Conservation (phyloP, 2,113 vertebrate species). For the Xiphophorus maculatus region DNA sequence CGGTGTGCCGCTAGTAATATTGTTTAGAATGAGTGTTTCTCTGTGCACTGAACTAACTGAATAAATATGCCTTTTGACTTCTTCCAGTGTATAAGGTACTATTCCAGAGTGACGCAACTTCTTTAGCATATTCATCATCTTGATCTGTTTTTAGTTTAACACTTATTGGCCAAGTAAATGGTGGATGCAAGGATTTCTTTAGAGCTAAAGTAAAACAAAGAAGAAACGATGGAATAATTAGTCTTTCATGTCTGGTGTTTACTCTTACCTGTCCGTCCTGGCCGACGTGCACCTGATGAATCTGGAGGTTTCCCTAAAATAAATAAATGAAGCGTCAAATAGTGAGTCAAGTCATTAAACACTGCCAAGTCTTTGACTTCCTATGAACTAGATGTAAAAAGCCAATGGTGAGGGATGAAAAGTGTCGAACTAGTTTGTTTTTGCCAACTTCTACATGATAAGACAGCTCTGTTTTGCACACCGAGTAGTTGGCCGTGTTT, state of each 20-base stretch:
- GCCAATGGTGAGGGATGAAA: background rate
- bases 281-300: conserved; percentile 95
- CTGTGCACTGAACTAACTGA: background rate
- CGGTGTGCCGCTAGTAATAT: background rate
- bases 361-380: background rate
- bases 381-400: background rate
- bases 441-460: background rate
- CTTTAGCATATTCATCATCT: background rate
- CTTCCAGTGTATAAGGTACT: background rate
- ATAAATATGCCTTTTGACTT: background rate
- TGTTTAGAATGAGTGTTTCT: no score
- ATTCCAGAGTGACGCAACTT: background rate
- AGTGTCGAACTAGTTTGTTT: conserved; percentile 5
- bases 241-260: background rate
- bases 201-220: background rate
- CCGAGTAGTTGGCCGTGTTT: conserved; percentile 2
- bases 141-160: background rate
- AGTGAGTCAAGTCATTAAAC: background rate
- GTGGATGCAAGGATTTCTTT: background rate
- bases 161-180: background rate
- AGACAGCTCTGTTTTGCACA: background rate
- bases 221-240: background rate
- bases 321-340: conserved; percentile 9
- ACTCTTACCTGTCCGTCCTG: conserved; percentile 95
- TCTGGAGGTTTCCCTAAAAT: conserved; percentile 94